Evolutionary conservation across 2,888 invertebrate species (phyloP).

Genomic region (Philopedon plagiatum): DNA sequence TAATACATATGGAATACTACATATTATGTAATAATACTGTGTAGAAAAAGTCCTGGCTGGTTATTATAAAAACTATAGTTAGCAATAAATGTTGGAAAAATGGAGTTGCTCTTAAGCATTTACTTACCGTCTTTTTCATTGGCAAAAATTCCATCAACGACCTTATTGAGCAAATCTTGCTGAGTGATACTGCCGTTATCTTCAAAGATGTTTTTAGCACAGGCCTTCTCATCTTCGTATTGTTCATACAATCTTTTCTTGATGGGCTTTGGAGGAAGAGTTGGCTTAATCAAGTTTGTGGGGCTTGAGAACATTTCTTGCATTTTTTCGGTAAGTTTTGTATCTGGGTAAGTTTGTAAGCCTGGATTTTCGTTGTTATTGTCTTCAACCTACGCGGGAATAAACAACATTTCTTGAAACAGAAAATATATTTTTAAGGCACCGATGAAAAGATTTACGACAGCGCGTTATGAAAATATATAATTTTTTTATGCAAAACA

Average conservation of each 20-base stretch:
- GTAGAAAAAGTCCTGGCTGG: too few relatives aligned
- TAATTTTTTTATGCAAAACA: too few relatives aligned
- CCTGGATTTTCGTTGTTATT: slow-evolving; percentile 58
- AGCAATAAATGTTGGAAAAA: too few relatives aligned
- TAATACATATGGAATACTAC: too few relatives aligned
- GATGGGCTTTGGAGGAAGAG: slow-evolving; percentile 66
- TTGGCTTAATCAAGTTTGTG: slow-evolving; percentile 55
- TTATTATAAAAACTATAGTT: too few relatives aligned
- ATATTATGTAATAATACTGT: too few relatives aligned
- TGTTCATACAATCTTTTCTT: slow-evolving; percentile 65
- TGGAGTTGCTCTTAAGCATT: too few relatives aligned
- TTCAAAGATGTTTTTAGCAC: slow-evolving; percentile 61
- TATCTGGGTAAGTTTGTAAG: slow-evolving; percentile 25
- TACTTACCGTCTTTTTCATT: slow-evolving; percentile 50
- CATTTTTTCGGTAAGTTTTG: slow-evolving; percentile 21
- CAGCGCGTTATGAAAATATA: too few relatives aligned
- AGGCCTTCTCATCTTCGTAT: slow-evolving; percentile 60
- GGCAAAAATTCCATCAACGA: slow-evolving; percentile 69
- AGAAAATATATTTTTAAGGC: too few relatives aligned
- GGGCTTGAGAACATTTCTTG: slow-evolving; percentile 53
- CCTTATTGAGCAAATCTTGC: slow-evolving; percentile 74
- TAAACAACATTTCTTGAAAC: not conserved
- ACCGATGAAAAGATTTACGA: too few relatives aligned
- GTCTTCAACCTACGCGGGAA: slow-evolving; percentile 41
- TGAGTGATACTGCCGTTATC: slow-evolving; percentile 65